Evolutionary conservation across 1,140 invertebrate genomes (phyloP).

Genomic region (Pseudomyrmex sp.): DNA sequence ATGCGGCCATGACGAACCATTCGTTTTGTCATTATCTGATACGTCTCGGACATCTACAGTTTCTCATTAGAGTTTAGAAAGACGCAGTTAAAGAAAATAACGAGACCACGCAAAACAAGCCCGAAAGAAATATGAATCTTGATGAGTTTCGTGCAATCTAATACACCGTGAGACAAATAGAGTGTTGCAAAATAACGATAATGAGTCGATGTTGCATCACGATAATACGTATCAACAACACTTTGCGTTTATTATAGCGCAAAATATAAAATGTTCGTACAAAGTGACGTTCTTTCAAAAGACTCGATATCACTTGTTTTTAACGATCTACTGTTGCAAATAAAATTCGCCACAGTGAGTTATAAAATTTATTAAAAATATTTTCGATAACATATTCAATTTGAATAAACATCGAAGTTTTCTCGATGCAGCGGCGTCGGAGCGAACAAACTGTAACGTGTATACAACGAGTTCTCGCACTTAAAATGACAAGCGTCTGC

Average conservation of each 20-base stretch:
- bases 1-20: constrained; percentile 40
- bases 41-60: neutral
- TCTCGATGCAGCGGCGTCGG: neutral
- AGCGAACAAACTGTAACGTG: neutral
- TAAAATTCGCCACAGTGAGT: constrained; percentile 5
- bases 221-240: neutral
- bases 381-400: neutral
- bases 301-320: neutral
- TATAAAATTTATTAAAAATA: neutral
- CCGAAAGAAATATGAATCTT: neutral
- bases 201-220: neutral
- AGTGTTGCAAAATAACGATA: constrained; percentile 9
- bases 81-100: constrained; percentile 44
- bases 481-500: constrained; percentile 6
- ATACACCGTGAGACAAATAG: constrained; percentile 19
- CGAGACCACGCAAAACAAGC: neutral
- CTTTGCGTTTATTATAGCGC: neutral
- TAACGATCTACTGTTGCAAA: neutral
- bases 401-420: constrained; percentile 28
- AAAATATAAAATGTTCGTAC: neutral
- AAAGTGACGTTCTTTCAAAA: neutral
- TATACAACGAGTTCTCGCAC: constrained; percentile 1
- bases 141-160: constrained; percentile 37
- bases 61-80: constrained; percentile 40
- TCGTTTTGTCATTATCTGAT: neutral